These are phyloP conservation scores for Bradypus variegatus DNA, from an alignment of 2,797 vertebrate species.

Conservation along the genomic window DNA sequence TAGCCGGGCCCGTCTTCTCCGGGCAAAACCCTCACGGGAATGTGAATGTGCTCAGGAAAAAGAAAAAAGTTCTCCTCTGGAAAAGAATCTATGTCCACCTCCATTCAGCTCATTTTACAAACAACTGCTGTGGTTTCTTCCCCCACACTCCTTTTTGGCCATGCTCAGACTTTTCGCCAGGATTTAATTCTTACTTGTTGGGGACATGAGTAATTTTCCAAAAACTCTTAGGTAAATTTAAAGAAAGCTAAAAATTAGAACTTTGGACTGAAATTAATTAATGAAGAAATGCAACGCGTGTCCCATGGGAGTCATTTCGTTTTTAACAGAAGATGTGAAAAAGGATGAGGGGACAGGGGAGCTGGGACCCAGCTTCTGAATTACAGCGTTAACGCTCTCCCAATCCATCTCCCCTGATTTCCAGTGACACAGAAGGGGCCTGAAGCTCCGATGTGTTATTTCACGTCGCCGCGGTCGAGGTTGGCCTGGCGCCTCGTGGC, in stretches of 20 bases:
- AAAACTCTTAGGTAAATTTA: neutral
- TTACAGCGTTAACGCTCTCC: neutral
- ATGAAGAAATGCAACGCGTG: neutral
- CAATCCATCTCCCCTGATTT: neutral
- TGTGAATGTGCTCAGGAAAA: neutral
- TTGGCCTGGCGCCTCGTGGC: too few relatives aligned
- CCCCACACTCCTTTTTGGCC: neutral
- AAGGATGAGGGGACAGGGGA: fast-evolving
- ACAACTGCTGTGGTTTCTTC: neutral
- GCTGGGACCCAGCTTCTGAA: fast-evolving
- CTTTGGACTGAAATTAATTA: neutral
- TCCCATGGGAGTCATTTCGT: neutral
- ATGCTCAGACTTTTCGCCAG: neutral
- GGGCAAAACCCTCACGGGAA: neutral
- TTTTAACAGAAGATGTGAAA: fast-evolving
- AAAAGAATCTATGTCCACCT: neutral
- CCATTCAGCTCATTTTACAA: neutral
- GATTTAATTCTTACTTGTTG: neutral
- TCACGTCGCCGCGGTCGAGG: too few relatives aligned
- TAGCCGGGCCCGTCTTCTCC: neutral
- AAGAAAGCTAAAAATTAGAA: neutral
- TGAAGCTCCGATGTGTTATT: too few relatives aligned
- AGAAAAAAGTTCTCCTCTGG: neutral
- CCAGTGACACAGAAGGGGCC: neutral
- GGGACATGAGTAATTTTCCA: neutral